A percentile compares a stretch with the other conserved stretches of the same genome.
These are phyloP conservation scores for Acrocephalus scirpaceus DNA, from an alignment of 2,797 vertebrate species.

Conservation along the genomic window DNA sequence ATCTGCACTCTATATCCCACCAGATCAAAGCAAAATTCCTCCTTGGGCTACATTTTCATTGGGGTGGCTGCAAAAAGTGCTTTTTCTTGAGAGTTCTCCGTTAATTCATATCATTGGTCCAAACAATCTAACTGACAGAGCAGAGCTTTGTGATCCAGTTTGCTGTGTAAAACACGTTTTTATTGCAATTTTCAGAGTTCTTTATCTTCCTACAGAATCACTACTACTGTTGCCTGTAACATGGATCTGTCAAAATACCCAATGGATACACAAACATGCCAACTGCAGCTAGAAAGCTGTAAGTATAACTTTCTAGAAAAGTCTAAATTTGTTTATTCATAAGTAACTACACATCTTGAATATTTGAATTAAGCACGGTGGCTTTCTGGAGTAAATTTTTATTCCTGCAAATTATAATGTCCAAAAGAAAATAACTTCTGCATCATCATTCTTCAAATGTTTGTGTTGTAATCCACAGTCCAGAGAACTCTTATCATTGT, in stretches of 20 bases:
- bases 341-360: background rate
- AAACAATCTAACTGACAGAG: background rate
- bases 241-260: slow-evolving; percentile 85
- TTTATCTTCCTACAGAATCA: slow-evolving; percentile 74
- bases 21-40: background rate
- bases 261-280: slow-evolving; percentile 82
- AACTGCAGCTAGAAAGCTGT: slow-evolving; percentile 82
- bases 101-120: background rate
- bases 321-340: background rate
- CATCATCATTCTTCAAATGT: background rate
- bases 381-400: background rate
- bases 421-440: background rate
- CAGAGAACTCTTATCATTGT: background rate
- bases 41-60: background rate
- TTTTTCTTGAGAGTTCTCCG: background rate
- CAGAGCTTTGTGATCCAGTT: background rate
- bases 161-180: background rate
- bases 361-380: background rate
- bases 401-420: background rate
- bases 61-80: background rate
- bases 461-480: background rate
- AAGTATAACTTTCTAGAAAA: slow-evolving; percentile 51
- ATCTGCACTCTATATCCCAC: background rate
- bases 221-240: slow-evolving; percentile 81
- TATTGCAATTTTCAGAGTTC: background rate